These are phyloP conservation scores for Coranthus polyacanthus DNA, from an alignment of 2,797 vertebrate genomes.

Conservation along the genomic window DNA sequence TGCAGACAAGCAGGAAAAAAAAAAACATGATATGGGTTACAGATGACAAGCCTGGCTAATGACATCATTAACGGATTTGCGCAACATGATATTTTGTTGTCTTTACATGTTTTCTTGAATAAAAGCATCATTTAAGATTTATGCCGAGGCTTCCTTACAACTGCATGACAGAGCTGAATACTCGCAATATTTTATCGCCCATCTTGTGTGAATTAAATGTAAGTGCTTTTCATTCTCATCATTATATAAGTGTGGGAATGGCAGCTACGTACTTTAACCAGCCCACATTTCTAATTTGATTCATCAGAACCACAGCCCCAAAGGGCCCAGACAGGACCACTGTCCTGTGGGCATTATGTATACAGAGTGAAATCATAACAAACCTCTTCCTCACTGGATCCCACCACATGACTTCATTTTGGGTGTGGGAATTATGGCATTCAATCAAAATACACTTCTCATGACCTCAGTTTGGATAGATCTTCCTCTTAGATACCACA, in stretches of 20 bases:
- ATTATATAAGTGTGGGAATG: constrained; percentile 60
- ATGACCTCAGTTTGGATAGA: constrained; percentile 76
- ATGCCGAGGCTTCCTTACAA: neutral
- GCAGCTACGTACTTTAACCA: constrained; percentile 37
- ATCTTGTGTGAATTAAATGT: constrained; percentile 63
- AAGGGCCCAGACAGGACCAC: constrained; percentile 57
- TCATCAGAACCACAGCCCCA: constrained; percentile 55
- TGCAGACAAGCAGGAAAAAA: neutral
- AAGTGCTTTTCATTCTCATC: constrained; percentile 44
- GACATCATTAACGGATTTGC: constrained; percentile 15
- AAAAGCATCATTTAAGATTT: constrained; percentile 21
- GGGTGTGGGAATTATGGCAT: constrained; percentile 78
- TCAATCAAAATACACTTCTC: constrained; percentile 80
- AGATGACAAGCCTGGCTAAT: constrained; percentile 11
- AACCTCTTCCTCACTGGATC: constrained; percentile 69
- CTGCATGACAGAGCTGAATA: constrained; percentile 19
- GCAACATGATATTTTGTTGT: neutral
- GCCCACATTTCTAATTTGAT: constrained; percentile 49
- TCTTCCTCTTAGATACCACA: constrained; percentile 71
- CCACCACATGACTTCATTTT: constrained; percentile 79
- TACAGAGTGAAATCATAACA: constrained; percentile 74
- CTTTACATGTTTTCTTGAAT: constrained; percentile 12
- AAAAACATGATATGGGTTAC: neutral
- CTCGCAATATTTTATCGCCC: constrained; percentile 44
- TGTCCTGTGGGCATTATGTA: constrained; percentile 70